Conservation (phyloP, 2,113 vertebrate genomes). For the Podiceps cristatus region DNA sequence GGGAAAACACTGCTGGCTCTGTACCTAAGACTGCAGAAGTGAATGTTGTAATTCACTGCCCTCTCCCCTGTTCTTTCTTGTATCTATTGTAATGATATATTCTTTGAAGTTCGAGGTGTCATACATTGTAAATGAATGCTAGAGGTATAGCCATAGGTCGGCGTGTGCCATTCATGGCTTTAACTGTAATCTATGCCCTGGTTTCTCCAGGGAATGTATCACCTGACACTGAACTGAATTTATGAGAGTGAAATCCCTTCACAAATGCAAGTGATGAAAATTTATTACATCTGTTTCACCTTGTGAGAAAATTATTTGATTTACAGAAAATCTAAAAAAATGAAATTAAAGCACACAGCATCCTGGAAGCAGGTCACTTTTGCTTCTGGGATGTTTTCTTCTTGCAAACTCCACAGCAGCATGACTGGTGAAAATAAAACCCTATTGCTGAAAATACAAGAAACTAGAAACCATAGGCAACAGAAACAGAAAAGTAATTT, state of each 20-base stretch:
- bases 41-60: constrained; percentile 27
- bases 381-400: background rate
- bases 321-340: constrained; percentile 46
- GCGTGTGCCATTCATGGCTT: background rate
- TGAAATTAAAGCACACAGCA: background rate
- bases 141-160: background rate
- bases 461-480: background rate
- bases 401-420: background rate
- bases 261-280: constrained; percentile 8
- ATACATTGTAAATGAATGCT: constrained; percentile 13
- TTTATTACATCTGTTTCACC: constrained; percentile 34
- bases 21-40: constrained; percentile 44
- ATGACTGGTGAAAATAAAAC: background rate
- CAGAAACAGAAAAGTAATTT: background rate
- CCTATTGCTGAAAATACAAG: background rate
- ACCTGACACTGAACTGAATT: constrained; percentile 33
- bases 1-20: background rate
- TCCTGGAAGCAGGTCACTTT: background rate
- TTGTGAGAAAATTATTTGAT: constrained; percentile 56
- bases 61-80: constrained; percentile 1
- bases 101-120: constrained; percentile 63
- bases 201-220: constrained; percentile 53
- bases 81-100: constrained; percentile 1
- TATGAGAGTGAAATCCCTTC: background rate
- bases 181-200: background rate